phyloP scores from a whole-genome alignment of 2,888 invertebrate species.

The Macrosoma leucophasiata region DNA sequence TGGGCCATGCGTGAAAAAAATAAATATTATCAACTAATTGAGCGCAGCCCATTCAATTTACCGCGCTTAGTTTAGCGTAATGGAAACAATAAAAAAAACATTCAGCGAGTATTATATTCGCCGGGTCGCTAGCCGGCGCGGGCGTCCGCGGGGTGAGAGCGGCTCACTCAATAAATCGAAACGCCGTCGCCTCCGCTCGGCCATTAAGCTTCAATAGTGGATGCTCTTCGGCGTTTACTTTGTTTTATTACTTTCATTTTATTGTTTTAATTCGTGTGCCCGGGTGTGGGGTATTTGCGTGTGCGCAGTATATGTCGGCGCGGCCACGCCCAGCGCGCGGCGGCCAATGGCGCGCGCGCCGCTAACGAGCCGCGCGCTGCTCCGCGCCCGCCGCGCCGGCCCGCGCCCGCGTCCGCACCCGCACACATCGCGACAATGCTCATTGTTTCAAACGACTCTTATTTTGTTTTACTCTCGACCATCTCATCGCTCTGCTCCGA shows the following conservation, averaged over 20 bases:
- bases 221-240: conserved; percentile 61
- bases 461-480: conserved; percentile 62
- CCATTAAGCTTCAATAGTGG: conserved; percentile 70
- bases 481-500: conserved; percentile 40
- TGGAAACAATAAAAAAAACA: no score
- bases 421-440: conserved; percentile 62
- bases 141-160: conserved; percentile 31
- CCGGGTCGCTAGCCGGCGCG: conserved; percentile 4
- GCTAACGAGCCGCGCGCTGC: conserved; percentile 42
- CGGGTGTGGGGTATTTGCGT: conserved; percentile 74
- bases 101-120: conserved; percentile 10
- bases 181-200: conserved; percentile 57
- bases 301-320: conserved; percentile 72
- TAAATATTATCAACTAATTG: no score
- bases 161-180: conserved; percentile 57
- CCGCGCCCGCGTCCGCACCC: conserved; percentile 34
- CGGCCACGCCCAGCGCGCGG: conserved; percentile 53
- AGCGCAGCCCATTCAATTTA: no score
- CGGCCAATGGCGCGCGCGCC: conserved; percentile 51
- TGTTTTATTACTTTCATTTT: conserved; percentile 74
- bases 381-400: conserved; percentile 35
- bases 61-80: no score
- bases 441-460: conserved; percentile 69
- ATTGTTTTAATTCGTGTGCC: conserved; percentile 76
- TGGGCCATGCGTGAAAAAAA: no score